These are phyloP conservation scores for Brenthis hecate DNA, from an alignment of 2,888 invertebrate genomes.

Conservation along the genomic window DNA sequence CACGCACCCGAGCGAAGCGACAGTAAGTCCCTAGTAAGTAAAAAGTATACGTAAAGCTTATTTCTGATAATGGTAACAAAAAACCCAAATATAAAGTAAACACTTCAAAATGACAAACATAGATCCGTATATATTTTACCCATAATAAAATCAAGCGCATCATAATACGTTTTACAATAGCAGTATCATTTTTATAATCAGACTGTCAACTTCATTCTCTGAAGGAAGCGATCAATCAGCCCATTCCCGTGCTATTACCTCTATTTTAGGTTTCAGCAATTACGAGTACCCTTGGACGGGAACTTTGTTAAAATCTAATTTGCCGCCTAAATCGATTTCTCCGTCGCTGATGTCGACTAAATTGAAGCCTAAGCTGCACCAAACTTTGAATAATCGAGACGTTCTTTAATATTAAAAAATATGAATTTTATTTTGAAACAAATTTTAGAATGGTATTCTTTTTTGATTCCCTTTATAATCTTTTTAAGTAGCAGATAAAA, in stretches of 20 bases:
- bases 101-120: too few species aligned
- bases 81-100: too few species aligned
- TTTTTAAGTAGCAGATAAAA: too few species aligned
- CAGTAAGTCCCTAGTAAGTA: too few species aligned
- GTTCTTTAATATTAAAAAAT: background rate
- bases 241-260: constrained; percentile 43
- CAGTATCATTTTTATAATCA: constrained; percentile 24
- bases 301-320: constrained; percentile 60
- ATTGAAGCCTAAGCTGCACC: constrained; percentile 27
- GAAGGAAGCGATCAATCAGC: constrained; percentile 42
- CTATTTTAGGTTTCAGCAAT: constrained; percentile 53
- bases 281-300: constrained; percentile 50
- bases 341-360: constrained; percentile 35
- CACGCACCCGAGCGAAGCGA: too few species aligned
- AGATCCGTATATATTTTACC: too few species aligned
- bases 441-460: too few species aligned
- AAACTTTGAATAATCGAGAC: constrained; percentile 8
- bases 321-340: constrained; percentile 51
- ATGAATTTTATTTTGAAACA: too few species aligned
- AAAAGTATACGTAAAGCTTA: too few species aligned
- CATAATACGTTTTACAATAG: constrained; percentile 1
- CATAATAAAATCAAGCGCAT: too few species aligned
- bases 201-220: constrained; percentile 28
- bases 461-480: too few species aligned
- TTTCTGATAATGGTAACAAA: too few species aligned